Base-by-base conservation (phyloP, 2,113 vertebrate species). In the Marmota monax region DNA sequence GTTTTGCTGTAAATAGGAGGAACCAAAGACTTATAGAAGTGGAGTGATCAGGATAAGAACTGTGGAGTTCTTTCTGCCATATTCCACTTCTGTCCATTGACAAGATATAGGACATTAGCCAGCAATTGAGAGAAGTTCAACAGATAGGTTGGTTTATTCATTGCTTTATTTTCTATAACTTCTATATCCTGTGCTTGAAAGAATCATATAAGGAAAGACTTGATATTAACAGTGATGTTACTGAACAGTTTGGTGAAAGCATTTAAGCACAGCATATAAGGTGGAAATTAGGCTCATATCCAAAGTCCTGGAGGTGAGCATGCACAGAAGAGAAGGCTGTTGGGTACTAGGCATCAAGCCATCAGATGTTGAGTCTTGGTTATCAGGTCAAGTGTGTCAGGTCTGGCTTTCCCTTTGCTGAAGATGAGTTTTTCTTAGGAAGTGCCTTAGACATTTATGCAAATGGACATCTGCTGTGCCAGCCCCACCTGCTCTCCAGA, bases 401-500 rank as follows among this genome's bases (percentile, higher is more conserved):
- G 56, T 53, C 56, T 72, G 69, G 79, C 90, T 96, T 91, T 89
- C 82, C 87, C 88, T 97, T 95, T 94, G 37, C 61, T 84, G 51
- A 87, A 92, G 86, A 76, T 77, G 56, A 78, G 48, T 80, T 89
- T 87, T 95, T 94, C 58, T 80, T 72, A 84, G 37, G 74, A 48
- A 56, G 9, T 48, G 9, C 67, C 12, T 84, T 93, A 76, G 69
- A 92, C 84, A 58, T 95, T 93, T 90, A 96, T 93, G 90, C 80
- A 96, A 93, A 95, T 82, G 11, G 95, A 87, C 65, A 95, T 92
- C 74, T 96, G 79, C 74, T 80, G 25, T 80, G 78, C 72, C 65
- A 84, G 51, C 16, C 32, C 93, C 84, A 93, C 95, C 89, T 93
- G 86, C 32, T 92, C n/a, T 94, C 53, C 80, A 97, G 95, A 92